Evolutionary conservation across 2,797 vertebrate species (phyloP).

Genomic region (Dermochelys coriacea): DNA sequence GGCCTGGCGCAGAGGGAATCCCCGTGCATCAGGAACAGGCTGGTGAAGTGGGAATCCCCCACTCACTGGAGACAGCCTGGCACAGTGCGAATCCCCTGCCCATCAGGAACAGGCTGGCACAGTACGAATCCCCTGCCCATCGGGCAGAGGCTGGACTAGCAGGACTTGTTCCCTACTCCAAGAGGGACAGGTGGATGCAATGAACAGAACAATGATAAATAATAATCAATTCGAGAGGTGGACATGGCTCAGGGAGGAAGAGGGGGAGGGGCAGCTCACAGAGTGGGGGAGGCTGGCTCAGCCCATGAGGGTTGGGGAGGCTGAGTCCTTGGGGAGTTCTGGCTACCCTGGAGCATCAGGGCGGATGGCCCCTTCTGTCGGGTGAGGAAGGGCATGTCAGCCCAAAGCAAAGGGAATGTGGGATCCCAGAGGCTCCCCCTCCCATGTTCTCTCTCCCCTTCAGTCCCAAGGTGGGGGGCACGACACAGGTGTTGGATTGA

Average conservation of each 20-base stretch:
- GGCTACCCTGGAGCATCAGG: background rate
- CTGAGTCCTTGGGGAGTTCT: background rate
- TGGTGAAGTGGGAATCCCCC: no score
- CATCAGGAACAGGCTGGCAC: background rate
- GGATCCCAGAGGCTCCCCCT: background rate
- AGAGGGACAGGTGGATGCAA: background rate
- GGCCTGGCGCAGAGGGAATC: no score
- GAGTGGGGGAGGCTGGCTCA: background rate
- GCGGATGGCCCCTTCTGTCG: background rate
- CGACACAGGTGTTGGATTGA: background rate
- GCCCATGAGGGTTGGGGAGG: no score
- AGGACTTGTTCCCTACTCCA: background rate
- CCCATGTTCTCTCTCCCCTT: background rate
- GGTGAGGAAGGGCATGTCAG: background rate
- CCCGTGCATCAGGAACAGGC: no score
- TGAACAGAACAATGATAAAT: background rate
- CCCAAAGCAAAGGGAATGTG: background rate
- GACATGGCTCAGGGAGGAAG: background rate
- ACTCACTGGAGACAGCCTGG: no score
- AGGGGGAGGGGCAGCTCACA: background rate
- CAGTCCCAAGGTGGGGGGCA: background rate
- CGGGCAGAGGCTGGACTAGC: background rate
- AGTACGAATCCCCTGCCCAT: rapidly evolving
- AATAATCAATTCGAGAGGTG: background rate
- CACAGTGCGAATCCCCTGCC: no score